phyloP scores from a whole-genome alignment of 2,888 invertebrate genomes.

The Stramonita haemastoma region DNA sequence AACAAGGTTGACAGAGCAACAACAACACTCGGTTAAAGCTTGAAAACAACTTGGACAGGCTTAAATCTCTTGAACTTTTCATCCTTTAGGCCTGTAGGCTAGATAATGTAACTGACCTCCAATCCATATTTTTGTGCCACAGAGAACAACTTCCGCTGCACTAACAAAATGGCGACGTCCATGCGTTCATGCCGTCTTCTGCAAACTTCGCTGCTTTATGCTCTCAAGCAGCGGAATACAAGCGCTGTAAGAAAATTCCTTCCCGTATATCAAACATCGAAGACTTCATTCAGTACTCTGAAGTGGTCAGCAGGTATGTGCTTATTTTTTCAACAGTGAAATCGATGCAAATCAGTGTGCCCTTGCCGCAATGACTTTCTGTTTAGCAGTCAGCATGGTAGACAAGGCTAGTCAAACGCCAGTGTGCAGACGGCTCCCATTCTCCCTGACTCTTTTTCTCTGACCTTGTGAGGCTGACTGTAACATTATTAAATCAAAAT shows the following conservation, averaged over 20 bases:
- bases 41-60: too few species aligned
- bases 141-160: constrained; percentile 24
- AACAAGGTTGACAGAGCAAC: not conserved
- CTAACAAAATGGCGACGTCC: constrained; percentile 63
- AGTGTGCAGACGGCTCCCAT: not conserved
- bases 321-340: not conserved
- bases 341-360: not conserved
- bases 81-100: too few species aligned
- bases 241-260: constrained; percentile 14
- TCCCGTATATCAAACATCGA: constrained; percentile 38
- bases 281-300: not conserved
- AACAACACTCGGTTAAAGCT: too few species aligned
- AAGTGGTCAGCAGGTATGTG: constrained; percentile 20
- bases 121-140: not conserved
- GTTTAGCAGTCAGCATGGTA: not conserved
- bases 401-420: not conserved
- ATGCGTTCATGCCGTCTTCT: constrained; percentile 57
- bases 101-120: not conserved
- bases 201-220: constrained; percentile 41
- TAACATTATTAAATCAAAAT: too few species aligned
- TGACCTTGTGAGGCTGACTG: not conserved
- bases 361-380: constrained; percentile 22
- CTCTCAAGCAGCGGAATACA: constrained; percentile 28
- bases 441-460: not conserved
- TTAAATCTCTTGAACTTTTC: not conserved